Base-by-base conservation (phyloP, 2,888 invertebrate genomes). In the Hypomecis atomaria region DNA sequence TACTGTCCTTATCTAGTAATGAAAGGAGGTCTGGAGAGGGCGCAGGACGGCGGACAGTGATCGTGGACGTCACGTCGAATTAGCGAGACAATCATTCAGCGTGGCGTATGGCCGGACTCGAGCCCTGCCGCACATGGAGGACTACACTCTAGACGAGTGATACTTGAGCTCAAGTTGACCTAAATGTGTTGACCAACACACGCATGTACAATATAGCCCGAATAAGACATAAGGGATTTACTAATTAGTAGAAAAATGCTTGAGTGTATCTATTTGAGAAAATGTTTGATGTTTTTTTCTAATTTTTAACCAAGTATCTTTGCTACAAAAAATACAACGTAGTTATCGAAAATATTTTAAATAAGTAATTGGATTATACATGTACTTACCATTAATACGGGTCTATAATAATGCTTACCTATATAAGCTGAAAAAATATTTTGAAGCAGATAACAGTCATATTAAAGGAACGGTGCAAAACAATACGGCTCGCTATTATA, bases 81-180 rank as follows among this genome's bases (percentile, higher is more conserved):
- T 88, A 89, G 85, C 80, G 83, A 80, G 80, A 87, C 86, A 89
- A 91, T 91, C 88, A 84, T 82, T 90, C 88, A 84, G 81, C 73
- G 79, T 79, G 84, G 83, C 84, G 81, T 78, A 76, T 73, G 76
- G 78, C 77, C 73, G 69, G 72, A 68, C 70, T 78, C 76, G 76
- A 81, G 76, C 78, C 77, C 78, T 75, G 75, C 74, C 84, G 85
- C 85, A 89, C 88, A 85, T 86, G 79, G 83, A 82, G 84, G 80
- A 84, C 82, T 76, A 77, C 81, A 79, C 86, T 85, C 72, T 74
- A 83, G 76, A 79, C 76, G 79, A 88, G 86, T 81, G 86, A 78
- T 82, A 78, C 78, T 82, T 70, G 59, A 77, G 68, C 71, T 71
- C 70, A 77, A 74, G 76, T 75, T 79, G 82, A 83, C 80, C 81